Evolutionary conservation across 2,113 vertebrate species (phyloP).

Genomic region (Pseudorectes ferrugineus): DNA sequence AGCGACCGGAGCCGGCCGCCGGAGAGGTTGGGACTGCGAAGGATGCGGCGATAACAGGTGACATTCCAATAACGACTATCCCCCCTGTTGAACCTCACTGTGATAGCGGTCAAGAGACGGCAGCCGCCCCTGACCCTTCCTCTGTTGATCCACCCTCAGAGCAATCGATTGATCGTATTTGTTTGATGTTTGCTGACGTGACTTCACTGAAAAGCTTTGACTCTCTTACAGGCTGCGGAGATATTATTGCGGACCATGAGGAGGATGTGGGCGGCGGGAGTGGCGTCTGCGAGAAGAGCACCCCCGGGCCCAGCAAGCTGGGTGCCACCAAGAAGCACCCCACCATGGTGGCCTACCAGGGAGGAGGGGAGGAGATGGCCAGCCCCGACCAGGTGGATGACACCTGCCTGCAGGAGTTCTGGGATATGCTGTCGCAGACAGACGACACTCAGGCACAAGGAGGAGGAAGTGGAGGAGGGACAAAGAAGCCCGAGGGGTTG

Average conservation of each 20-base stretch:
- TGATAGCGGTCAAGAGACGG: constrained; percentile 70
- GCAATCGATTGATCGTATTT: constrained; percentile 85
- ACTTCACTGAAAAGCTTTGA: constrained; percentile 99
- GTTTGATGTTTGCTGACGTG: constrained; percentile 94
- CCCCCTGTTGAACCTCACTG: constrained; percentile 70
- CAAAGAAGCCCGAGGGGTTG: constrained; percentile 65
- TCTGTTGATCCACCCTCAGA: constrained; percentile 90
- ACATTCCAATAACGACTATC: constrained; percentile 69
- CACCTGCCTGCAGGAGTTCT: constrained; percentile 91
- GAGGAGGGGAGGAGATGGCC: constrained; percentile 98
- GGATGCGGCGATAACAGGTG: constrained; percentile 74
- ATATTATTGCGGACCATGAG: constrained; percentile 96
- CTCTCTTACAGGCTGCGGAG: constrained; percentile 97
- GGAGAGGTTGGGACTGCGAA: constrained; percentile 57
- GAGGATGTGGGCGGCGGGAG: constrained; percentile 84
- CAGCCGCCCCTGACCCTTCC: constrained; percentile 78
- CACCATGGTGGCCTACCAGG: constrained; percentile 90
- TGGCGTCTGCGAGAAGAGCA: constrained; percentile 58
- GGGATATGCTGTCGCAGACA: constrained; percentile 90
- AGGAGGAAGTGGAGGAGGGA: constrained; percentile 53
- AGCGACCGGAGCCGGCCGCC: constrained; percentile 10
- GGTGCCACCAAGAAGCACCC: constrained; percentile 76
- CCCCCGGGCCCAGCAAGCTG: constrained; percentile 61
- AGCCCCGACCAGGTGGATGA: constrained; percentile 93
- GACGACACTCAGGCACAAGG: constrained; percentile 50